These are phyloP conservation scores for Gymnogyps californianus DNA, from an alignment of 2,113 vertebrate species.

Conservation along the genomic window DNA sequence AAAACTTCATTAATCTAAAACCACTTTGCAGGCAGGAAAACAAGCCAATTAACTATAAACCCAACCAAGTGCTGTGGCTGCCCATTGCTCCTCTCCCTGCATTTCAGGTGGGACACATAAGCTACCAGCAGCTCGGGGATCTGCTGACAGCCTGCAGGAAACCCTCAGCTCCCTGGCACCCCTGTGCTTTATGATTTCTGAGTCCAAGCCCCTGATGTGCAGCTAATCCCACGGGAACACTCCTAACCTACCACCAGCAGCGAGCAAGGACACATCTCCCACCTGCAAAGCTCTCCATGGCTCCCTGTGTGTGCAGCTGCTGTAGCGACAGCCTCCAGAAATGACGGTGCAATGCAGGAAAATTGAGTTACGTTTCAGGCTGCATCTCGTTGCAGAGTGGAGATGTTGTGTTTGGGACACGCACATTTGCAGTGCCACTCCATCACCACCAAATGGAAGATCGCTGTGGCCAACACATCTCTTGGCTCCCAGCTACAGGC, in stretches of 20 bases:
- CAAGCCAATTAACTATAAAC: neutral
- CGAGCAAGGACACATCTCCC: neutral
- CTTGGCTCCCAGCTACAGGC: neutral
- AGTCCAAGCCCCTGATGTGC: neutral
- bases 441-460: neutral
- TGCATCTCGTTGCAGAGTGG: neutral
- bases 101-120: neutral
- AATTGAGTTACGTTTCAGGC: neutral
- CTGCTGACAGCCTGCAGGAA: neutral
- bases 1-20: neutral
- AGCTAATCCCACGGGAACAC: neutral
- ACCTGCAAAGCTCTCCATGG: neutral
- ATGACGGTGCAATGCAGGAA: neutral
- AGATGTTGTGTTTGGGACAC: neutral
- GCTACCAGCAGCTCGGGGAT: neutral
- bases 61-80: neutral
- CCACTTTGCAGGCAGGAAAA: neutral
- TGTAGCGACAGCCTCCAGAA: neutral
- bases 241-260: neutral
- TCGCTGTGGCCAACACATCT: neutral
- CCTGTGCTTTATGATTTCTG: neutral
- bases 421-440: fast-evolving
- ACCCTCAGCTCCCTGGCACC: neutral
- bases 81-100: neutral
- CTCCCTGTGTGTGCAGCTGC: neutral